A percentile compares a stretch with the other conserved stretches of the same genome.
Conservation (phyloP, 2,113 vertebrate genomes). For the Corydoras sp. region DNA sequence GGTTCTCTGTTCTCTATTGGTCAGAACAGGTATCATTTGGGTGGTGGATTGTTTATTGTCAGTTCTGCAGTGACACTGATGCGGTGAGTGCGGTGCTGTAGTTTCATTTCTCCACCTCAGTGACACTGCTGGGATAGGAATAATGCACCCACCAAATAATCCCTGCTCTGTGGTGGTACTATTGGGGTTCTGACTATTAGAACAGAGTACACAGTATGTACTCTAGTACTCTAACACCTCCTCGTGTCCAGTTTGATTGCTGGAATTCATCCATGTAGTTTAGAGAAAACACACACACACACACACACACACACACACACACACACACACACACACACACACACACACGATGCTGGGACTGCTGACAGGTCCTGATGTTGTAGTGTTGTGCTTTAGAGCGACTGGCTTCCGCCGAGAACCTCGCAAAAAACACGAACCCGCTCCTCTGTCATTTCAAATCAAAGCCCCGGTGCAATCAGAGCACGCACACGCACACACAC, state of each 20-base stretch:
- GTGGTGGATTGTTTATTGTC: no score
- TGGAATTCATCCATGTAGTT: neutral
- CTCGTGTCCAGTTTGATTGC: neutral
- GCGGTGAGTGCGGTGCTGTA: no score
- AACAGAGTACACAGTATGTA: no score
- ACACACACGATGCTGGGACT: neutral
- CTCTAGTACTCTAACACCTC: neutral
- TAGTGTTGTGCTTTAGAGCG: slow-evolving; percentile 2
- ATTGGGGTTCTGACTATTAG: no score
- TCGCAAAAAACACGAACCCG: neutral
- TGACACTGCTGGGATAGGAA: no score
- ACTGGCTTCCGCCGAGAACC: slow-evolving; percentile 8
- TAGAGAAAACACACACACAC: neutral
- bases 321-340: neutral
- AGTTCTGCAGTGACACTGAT: no score
- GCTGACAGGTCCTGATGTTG: slow-evolving; percentile 11
- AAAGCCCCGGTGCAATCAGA: neutral
- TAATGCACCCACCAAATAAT: no score
- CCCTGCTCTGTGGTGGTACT: no score
- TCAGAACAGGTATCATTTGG: no score
- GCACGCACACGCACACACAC: neutral
- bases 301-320: neutral
- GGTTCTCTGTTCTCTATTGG: no score
- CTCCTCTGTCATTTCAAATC: neutral
- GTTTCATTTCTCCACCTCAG: no score